These are phyloP conservation scores for Apotomis capreana DNA, from an alignment of 2,888 invertebrate genomes.

Conservation along the genomic window DNA sequence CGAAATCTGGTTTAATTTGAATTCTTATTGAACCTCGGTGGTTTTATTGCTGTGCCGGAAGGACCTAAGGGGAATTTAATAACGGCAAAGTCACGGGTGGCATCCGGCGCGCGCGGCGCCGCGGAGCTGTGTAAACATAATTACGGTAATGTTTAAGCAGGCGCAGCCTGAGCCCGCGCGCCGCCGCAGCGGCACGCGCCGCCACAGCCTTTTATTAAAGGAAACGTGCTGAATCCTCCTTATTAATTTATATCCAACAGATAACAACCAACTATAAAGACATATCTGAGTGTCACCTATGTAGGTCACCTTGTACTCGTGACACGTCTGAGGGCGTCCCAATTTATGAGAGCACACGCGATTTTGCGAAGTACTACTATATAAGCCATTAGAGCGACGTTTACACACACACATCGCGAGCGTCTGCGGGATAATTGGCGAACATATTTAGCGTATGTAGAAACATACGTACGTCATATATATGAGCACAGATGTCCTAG, in stretches of 20 bases:
- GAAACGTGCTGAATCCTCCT: slow-evolving; percentile 29
- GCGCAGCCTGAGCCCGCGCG: slow-evolving; percentile 51
- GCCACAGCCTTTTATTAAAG: slow-evolving; percentile 34
- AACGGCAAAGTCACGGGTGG: slow-evolving; percentile 48
- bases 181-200: slow-evolving; percentile 50
- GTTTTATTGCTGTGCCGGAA: slow-evolving; percentile 46
- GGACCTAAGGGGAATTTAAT: slow-evolving; percentile 52
- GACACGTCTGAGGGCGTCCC: background rate
- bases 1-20: slow-evolving; percentile 40
- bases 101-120: slow-evolving; percentile 44
- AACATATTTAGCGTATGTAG: background rate
- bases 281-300: slow-evolving; percentile 3
- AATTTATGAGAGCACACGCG: background rate
- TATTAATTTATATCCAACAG: slow-evolving; percentile 13
- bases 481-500: too few relatives aligned
- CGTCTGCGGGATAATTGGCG: background rate
- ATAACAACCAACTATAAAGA: background rate
- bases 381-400: background rate
- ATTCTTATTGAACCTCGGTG: slow-evolving; percentile 49
- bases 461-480: background rate
- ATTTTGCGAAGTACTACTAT: background rate
- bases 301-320: background rate
- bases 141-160: slow-evolving; percentile 54
- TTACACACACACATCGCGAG: too few relatives aligned
- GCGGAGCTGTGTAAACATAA: slow-evolving; percentile 54